phyloP scores from a whole-genome alignment of 2,113 vertebrate genomes.

The Pithys albifrons region DNA sequence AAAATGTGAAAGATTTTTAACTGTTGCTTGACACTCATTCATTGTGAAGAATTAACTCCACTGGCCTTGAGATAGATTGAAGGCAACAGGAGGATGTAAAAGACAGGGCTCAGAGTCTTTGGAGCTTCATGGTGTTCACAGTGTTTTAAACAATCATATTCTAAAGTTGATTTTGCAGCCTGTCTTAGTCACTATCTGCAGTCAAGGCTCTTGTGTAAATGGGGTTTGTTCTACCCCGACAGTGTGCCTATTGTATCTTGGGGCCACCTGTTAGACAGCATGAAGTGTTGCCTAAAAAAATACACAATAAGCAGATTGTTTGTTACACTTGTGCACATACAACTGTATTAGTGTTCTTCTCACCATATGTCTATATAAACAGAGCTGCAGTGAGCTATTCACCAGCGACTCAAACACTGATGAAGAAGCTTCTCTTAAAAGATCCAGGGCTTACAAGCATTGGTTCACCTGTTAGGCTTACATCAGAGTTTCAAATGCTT shows the following conservation, averaged over 20 bases:
- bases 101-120: slow-evolving; percentile 22
- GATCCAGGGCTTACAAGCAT: background rate
- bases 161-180: slow-evolving; percentile 57
- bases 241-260: slow-evolving; percentile 43
- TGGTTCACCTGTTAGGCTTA: slow-evolving; percentile 61
- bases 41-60: background rate
- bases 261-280: slow-evolving; percentile 67
- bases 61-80: slow-evolving; percentile 26
- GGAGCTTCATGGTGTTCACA: background rate
- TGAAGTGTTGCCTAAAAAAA: slow-evolving; percentile 60
- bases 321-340: slow-evolving; percentile 72
- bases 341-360: slow-evolving; percentile 68
- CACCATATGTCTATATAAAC: slow-evolving; percentile 62
- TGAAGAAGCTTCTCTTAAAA: slow-evolving; percentile 64
- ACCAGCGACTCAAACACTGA: slow-evolving; percentile 37
- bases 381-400: slow-evolving; percentile 45
- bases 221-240: slow-evolving; percentile 33
- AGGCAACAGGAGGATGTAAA: slow-evolving; percentile 41
- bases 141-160: slow-evolving; percentile 30
- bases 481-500: slow-evolving; percentile 22
- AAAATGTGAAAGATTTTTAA: background rate
- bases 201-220: slow-evolving; percentile 43
- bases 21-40: background rate
- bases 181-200: slow-evolving; percentile 58
- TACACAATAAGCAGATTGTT: slow-evolving; percentile 71